These are phyloP conservation scores for Formicarius rufipectus DNA, from an alignment of 2,113 vertebrate species.

Conservation along the genomic window DNA sequence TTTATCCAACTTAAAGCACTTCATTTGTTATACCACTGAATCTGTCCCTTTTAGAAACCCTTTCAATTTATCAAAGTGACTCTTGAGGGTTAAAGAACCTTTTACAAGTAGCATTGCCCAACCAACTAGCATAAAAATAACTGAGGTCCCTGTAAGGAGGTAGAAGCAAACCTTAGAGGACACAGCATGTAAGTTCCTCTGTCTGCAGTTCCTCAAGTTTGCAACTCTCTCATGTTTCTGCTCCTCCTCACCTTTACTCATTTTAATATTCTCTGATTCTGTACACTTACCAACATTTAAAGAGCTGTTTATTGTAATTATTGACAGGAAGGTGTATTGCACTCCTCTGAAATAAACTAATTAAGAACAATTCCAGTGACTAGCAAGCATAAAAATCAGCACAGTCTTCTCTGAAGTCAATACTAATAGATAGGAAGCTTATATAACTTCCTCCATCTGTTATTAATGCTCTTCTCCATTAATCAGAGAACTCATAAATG, in stretches of 20 bases:
- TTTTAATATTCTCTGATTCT: neutral
- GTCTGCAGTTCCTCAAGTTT: neutral
- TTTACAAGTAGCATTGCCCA: neutral
- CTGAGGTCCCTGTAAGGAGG: neutral
- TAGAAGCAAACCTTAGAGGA: neutral
- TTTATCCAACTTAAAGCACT: neutral
- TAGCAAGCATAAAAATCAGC: neutral
- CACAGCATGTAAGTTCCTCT: neutral
- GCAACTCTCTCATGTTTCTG: neutral
- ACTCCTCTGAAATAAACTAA: constrained; percentile 25
- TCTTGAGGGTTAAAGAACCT: neutral
- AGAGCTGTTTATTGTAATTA: constrained; percentile 8
- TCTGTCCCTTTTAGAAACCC: neutral
- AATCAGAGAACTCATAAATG: neutral
- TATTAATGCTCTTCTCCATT: neutral
- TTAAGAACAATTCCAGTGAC: constrained; percentile 12
- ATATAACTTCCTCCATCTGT: neutral
- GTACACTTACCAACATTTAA: neutral
- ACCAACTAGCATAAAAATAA: neutral
- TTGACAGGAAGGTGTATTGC: neutral
- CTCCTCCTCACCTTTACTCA: neutral
- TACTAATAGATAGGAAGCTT: neutral
- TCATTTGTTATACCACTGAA: neutral
- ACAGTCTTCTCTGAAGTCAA: neutral
- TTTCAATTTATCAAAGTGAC: neutral